phyloP scores from a whole-genome alignment of 2,797 vertebrate genomes.

The Zalophus californianus region DNA sequence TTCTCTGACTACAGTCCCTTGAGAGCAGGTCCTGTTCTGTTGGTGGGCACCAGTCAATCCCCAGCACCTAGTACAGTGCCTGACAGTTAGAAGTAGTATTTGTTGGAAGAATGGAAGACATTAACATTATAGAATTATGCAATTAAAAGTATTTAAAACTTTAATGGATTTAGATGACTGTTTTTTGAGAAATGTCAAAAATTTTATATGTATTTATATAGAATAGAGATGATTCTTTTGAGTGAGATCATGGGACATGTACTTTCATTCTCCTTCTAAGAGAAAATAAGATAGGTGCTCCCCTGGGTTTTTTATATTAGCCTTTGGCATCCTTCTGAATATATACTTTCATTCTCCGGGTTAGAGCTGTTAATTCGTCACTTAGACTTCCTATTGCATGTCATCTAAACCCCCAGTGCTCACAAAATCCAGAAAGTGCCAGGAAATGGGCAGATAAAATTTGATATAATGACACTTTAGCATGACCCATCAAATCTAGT shows the following conservation, averaged over 20 bases:
- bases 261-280: not conserved
- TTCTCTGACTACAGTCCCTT: not conserved
- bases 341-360: not conserved
- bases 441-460: not conserved
- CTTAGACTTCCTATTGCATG: not conserved
- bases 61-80: not conserved
- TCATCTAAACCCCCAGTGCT: not conserved
- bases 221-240: not conserved
- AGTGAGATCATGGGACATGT: not conserved
- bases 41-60: not conserved
- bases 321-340: not conserved
- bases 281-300: not conserved
- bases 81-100: not conserved
- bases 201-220: not conserved
- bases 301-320: not conserved
- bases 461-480: not conserved
- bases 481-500: not conserved
- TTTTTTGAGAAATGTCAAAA: not conserved
- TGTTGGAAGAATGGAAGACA: not conserved
- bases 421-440: not conserved
- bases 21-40: not conserved
- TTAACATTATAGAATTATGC: not conserved
- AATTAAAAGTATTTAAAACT: not conserved
- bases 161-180: not conserved
- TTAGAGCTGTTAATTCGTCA: not conserved